Conservation (phyloP, 2,113 vertebrate genomes). For the Aldabrachelys gigantea region DNA sequence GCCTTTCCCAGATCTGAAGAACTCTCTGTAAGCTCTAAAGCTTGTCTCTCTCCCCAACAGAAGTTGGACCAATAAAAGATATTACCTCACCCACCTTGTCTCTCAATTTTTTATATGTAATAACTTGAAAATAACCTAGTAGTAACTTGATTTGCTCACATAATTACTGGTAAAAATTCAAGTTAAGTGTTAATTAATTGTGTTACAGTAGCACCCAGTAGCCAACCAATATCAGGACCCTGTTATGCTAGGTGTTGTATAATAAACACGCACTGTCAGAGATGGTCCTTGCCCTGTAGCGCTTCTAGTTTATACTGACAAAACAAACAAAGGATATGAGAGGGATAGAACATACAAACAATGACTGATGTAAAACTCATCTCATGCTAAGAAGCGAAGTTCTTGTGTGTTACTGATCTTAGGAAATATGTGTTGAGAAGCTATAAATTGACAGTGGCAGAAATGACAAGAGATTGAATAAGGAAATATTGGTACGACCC, state of each 20-base stretch:
- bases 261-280: not conserved
- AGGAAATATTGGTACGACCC: not conserved
- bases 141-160: too few relatives aligned
- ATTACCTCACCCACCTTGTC: too few relatives aligned
- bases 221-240: not conserved
- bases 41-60: too few relatives aligned
- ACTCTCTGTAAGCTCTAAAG: too few relatives aligned
- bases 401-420: not conserved
- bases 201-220: not conserved
- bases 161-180: too few relatives aligned
- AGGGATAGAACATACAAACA: not conserved
- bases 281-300: not conserved
- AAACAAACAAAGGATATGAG: not conserved
- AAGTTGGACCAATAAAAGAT: too few relatives aligned
- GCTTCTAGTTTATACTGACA: constrained; percentile 1
- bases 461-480: not conserved
- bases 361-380: not conserved
- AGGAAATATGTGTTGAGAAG: not conserved
- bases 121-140: not conserved
- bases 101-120: not conserved
- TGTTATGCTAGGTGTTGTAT: not conserved
- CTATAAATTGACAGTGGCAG: not conserved
- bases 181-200: not conserved
- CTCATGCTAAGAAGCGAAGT: not conserved
- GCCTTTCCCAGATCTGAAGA: too few relatives aligned